phyloP scores from a whole-genome alignment of 2,797 vertebrate genomes.

The Hybognathus amarus region DNA sequence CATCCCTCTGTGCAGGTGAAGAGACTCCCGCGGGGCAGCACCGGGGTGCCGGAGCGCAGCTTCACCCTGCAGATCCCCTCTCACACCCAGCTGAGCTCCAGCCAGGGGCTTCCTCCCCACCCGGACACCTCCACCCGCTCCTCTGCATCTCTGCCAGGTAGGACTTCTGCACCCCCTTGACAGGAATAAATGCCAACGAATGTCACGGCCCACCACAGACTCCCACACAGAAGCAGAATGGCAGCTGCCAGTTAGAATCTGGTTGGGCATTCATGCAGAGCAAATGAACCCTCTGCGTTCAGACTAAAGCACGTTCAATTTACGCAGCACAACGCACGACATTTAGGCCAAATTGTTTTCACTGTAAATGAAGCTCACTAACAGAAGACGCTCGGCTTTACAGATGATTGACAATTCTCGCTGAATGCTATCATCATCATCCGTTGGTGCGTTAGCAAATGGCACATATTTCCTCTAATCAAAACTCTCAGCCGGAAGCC shows the following conservation, averaged over 20 bases:
- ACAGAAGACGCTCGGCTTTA: constrained; percentile 33
- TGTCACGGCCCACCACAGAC: constrained; percentile 39
- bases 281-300: constrained; percentile 46
- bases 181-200: constrained; percentile 54
- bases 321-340: constrained; percentile 3
- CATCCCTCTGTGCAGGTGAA: constrained; percentile 75
- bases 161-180: constrained; percentile 52
- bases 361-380: constrained; percentile 46
- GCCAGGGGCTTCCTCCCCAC: constrained; percentile 62
- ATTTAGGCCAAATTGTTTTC: constrained; percentile 32
- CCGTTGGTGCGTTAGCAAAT: background rate
- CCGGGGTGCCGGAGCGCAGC: constrained; percentile 60
- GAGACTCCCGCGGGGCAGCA: constrained; percentile 76
- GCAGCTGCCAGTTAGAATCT: constrained; percentile 64
- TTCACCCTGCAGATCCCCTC: constrained; percentile 59
- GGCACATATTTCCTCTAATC: constrained; percentile 24
- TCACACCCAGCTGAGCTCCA: constrained; percentile 62
- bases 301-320: constrained; percentile 21
- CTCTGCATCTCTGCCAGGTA: constrained; percentile 74
- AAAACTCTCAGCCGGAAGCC: constrained; percentile 34
- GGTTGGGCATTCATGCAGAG: constrained; percentile 58
- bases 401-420: constrained; percentile 30
- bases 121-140: constrained; percentile 69
- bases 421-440: constrained; percentile 20
- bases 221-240: constrained; percentile 62